A percentile compares a stretch with the other conserved stretches of the same genome.
These are phyloP conservation scores for Rhabdornis inornatus DNA, from an alignment of 2,113 vertebrate species.

Conservation along the genomic window DNA sequence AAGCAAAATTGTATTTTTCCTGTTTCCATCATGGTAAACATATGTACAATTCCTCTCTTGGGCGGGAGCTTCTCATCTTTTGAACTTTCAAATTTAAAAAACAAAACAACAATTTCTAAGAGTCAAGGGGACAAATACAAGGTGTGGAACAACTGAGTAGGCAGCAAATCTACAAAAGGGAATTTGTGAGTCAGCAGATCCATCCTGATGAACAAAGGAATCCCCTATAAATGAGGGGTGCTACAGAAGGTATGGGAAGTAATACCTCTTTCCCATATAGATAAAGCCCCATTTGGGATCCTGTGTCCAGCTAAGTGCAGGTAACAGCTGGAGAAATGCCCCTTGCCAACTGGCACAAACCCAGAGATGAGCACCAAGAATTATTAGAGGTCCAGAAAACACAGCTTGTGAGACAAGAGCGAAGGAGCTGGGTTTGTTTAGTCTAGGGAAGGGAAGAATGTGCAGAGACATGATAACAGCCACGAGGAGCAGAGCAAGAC, in stretches of 20 bases:
- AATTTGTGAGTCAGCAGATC: neutral
- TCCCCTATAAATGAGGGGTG: neutral
- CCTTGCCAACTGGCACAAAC: neutral
- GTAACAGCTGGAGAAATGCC: neutral
- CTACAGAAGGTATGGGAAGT: neutral
- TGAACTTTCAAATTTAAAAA: neutral
- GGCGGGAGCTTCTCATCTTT: neutral
- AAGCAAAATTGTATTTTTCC: neutral
- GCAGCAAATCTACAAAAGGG: neutral
- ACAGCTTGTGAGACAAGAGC: neutral
- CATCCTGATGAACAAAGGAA: neutral
- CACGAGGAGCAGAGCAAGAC: constrained; percentile 5
- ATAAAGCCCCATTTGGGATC: neutral
- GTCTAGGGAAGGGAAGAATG: constrained; percentile 33
- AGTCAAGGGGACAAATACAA: neutral
- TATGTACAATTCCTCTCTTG: neutral
- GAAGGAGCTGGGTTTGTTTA: constrained; percentile 22
- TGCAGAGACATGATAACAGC: neutral
- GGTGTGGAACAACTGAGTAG: neutral
- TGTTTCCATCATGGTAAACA: neutral
- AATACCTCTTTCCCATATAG: neutral
- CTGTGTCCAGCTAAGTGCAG: neutral
- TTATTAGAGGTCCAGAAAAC: neutral
- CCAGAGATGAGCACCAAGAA: neutral
- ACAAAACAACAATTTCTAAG: neutral